A percentile compares a stretch with the other conserved stretches of the same genome.
Conservation (phyloP, 2,113 vertebrate species). For the Origma solitaria region DNA sequence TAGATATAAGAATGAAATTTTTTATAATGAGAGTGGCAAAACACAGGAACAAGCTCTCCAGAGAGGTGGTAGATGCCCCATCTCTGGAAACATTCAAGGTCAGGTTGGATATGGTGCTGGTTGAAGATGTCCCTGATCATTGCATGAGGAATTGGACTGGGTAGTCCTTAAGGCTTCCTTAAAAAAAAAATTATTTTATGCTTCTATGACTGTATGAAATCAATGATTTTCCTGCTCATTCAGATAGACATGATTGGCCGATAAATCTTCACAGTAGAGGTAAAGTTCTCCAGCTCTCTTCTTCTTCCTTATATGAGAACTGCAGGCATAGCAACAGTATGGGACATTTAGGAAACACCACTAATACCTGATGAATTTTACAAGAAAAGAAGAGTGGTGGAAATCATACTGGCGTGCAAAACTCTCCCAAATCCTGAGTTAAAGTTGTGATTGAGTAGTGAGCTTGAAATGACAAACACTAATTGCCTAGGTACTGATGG, state of each 20-base stretch:
- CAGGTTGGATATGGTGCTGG: background rate
- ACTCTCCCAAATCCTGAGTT: accelerated
- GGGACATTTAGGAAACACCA: background rate
- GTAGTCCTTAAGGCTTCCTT: background rate
- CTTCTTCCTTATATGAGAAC: background rate
- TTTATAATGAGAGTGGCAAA: background rate
- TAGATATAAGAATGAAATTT: background rate
- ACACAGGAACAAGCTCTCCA: background rate
- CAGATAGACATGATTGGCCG: background rate
- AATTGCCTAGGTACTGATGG: background rate
- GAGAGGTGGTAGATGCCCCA: background rate
- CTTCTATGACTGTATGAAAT: background rate
- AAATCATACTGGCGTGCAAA: background rate
- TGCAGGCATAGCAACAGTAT: background rate
- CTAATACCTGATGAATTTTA: background rate
- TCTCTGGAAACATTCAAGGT: background rate
- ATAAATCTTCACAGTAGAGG: background rate
- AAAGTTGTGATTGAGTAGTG: background rate
- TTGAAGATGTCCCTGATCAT: background rate
- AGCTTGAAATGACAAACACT: background rate
- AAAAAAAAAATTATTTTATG: background rate
- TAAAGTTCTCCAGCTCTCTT: background rate
- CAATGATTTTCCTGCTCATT: background rate
- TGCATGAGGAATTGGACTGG: background rate
- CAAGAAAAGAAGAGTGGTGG: background rate